Percentiles rank a stretch among this genome's conserved stretches.
Evolutionary conservation across 2,797 vertebrate species (phyloP).

Genomic region (Rhodeus uyekii): DNA sequence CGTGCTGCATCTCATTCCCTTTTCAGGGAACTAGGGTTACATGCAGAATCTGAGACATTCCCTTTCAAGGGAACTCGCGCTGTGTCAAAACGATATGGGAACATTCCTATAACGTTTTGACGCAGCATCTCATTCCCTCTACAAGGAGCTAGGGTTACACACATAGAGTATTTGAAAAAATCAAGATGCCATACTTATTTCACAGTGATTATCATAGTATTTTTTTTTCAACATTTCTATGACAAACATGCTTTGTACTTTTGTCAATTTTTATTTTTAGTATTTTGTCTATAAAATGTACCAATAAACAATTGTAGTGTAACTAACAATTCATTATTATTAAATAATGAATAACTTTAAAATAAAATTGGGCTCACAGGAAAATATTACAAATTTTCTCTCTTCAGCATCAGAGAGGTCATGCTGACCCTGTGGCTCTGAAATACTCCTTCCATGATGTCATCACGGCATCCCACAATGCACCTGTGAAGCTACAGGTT

Average conservation of each 20-base stretch:
- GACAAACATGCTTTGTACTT: neutral
- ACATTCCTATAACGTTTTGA: no score
- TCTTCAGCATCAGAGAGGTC: conserved; percentile 95
- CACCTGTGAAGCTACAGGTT: conserved; percentile 81
- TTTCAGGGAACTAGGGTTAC: no score
- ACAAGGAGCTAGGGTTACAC: no score
- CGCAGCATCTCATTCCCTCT: no score
- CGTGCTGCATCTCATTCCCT: no score
- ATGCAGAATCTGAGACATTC: no score
- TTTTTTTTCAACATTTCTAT: neutral
- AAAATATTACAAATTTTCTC: neutral
- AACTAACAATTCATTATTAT: neutral
- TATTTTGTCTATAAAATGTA: neutral
- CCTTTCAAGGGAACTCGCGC: no score
- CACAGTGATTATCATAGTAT: neutral
- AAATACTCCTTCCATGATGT: conserved; percentile 95
- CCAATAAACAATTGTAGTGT: neutral
- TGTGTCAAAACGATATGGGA: no score
- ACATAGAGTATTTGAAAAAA: no score
- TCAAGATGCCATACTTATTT: neutral
- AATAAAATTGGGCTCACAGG: neutral
- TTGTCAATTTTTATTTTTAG: neutral
- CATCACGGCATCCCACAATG: conserved; percentile 85
- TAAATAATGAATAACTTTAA: neutral
- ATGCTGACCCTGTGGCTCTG: conserved; percentile 89